Conservation (phyloP, 2,797 vertebrate species). For the Myiothlypis chrysogaster region DNA sequence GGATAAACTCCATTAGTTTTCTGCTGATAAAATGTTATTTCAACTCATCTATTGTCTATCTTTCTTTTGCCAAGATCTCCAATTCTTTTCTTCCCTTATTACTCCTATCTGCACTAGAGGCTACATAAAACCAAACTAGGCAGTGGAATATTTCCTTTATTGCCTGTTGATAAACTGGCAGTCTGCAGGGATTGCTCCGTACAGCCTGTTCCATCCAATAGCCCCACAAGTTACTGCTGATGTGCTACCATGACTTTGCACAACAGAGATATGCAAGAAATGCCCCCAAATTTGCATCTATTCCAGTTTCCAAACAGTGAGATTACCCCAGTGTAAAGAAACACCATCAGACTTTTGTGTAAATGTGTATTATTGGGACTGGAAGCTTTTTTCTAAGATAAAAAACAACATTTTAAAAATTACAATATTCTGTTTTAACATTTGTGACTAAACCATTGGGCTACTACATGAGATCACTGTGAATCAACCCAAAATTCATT, state of each 20-base stretch:
- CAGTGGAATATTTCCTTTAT: conserved; percentile 18
- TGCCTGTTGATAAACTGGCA: not conserved
- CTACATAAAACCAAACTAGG: not conserved
- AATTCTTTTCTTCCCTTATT: conserved; percentile 23
- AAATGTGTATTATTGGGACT: not conserved
- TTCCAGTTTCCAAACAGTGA: not conserved
- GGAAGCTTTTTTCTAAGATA: not conserved
- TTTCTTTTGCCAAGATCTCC: conserved; percentile 22
- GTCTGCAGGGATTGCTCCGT: not conserved
- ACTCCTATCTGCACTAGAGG: conserved; percentile 26
- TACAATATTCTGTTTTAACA: not conserved
- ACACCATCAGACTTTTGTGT: not conserved
- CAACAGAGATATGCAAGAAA: not conserved
- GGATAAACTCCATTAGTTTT: conserved; percentile 61
- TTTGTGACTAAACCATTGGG: not conserved
- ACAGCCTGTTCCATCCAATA: not conserved
- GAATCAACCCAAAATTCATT: conserved; percentile 4
- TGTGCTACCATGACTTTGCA: not conserved
- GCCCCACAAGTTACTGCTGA: not conserved
- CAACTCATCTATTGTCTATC: conserved; percentile 52
- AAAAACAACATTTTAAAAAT: not conserved
- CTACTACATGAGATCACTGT: not conserved
- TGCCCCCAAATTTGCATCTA: not conserved
- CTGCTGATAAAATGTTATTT: conserved; percentile 65
- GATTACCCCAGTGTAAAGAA: not conserved